These are phyloP conservation scores for Malurus elegans DNA, from an alignment of 2,113 vertebrate species.

Conservation along the genomic window DNA sequence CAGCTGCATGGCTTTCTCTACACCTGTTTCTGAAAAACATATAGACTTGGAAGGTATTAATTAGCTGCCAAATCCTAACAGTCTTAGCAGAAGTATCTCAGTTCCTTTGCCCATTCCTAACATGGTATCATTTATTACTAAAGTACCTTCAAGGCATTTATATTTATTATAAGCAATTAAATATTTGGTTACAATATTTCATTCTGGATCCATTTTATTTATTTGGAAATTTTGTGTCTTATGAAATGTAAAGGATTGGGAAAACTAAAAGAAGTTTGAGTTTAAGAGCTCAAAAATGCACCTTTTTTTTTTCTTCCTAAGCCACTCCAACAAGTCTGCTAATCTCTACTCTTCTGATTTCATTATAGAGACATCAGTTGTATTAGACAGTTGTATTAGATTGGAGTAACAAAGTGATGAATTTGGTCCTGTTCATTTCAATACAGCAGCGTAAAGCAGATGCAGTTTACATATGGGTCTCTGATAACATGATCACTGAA, in stretches of 20 bases:
- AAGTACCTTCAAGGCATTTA: not conserved
- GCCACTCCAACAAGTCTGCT: not conserved
- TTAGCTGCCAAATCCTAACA: not conserved
- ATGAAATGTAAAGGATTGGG: not conserved
- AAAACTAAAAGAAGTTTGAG: not conserved
- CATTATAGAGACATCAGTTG: not conserved
- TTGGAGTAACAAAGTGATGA: not conserved
- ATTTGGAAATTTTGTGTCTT: not conserved
- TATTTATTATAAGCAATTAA: not conserved
- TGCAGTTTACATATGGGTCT: not conserved
- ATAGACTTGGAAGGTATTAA: not conserved
- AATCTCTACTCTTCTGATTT: not conserved
- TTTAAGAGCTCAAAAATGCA: not conserved
- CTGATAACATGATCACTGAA: not conserved
- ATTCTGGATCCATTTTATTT: not conserved
- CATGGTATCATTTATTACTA: not conserved
- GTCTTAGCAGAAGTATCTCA: not conserved
- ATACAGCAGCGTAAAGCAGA: not conserved
- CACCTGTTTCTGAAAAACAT: not conserved
- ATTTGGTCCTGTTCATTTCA: not conserved
- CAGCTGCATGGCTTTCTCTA: not conserved
- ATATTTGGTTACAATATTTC: fast-evolving
- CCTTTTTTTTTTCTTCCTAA: fast-evolving
- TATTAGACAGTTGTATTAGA: not conserved
- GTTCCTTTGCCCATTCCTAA: not conserved